Evolutionary conservation across 2,888 invertebrate species (phyloP), one percentile per base, ranked within the genome.

Genomic region (Epinotia demarniana): DNA sequence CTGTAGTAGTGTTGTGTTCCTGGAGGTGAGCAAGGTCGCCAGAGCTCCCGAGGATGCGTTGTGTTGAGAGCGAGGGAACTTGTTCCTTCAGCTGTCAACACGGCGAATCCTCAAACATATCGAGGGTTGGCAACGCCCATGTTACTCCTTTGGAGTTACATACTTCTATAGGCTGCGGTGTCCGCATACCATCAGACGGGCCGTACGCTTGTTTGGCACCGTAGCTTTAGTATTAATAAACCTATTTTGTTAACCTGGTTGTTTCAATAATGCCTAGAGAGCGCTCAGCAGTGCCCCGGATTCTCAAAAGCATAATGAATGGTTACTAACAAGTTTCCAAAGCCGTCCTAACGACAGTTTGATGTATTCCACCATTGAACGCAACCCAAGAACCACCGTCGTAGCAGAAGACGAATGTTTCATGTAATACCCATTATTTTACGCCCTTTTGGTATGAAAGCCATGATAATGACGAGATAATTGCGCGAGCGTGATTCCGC

Each of bases 401-500:
- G 6, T 6, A 33, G 19, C 5, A 23, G 46, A 53, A 27, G 27
- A 53, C n/a, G 11, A 19, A 53, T 53, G 53, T 53, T 27, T 0
- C 33, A n/a, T 12, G n/a, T 33, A 66, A 53, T 4, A n/a, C 5
- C 16, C 27, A 53, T 27, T 27, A 5, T n/a, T 53, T 53, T 55
- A 55, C n/a, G 66, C 33, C 53, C 53, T 53, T 66, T 66, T 11
- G 11, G 13, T 57, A 57, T n/a, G n/a, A 62, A 62, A 39, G n/a
- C 13, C 8, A 6, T 6, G 39, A 16, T 74, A 74, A 74, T 74
- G 74, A 64, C 69, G 69, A 71, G 75, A 71, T 75, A 75, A 75
- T 75, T 75, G 71, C 66, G 71, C 62, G 73, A 74, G 71, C 75
- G 70, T 71, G 75, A 64, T 74, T 70, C 70, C 23, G 64, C 74